Conservation (phyloP, 2,113 vertebrate genomes). For the Odobenus rosmarus region DNA sequence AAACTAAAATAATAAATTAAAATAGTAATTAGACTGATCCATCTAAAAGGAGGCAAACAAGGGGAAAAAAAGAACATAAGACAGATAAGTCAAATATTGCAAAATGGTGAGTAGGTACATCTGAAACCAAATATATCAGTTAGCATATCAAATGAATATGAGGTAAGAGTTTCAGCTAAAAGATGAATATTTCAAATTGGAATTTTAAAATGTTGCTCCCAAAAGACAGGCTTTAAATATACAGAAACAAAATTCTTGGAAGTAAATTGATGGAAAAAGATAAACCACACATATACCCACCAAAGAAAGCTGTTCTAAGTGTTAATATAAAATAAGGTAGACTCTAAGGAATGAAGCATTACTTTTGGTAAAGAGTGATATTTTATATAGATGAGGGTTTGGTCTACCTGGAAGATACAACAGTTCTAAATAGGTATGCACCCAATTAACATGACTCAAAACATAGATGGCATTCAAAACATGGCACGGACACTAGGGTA, state of each 20-base stretch:
- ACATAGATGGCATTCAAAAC: not conserved
- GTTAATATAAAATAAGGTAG: not conserved
- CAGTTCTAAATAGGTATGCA: not conserved
- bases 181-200: not conserved
- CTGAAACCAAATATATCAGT: not conserved
- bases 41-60: not conserved
- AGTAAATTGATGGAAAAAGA: not conserved
- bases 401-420: not conserved
- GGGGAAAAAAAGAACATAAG: not conserved
- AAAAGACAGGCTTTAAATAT: not conserved
- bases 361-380: not conserved
- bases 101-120: not conserved
- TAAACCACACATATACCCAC: not conserved
- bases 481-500: rapidly evolving
- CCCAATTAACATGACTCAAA: not conserved
- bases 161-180: not conserved
- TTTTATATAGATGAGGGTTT: not conserved
- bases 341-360: not conserved
- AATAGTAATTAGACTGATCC: not conserved
- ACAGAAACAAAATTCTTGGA: not conserved
- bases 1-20: not conserved
- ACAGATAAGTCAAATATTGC: not conserved
- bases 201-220: not conserved
- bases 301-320: not conserved
- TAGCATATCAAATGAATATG: not conserved